phyloP scores from a whole-genome alignment of 2,113 vertebrate genomes.

The Crotalus helleri region DNA sequence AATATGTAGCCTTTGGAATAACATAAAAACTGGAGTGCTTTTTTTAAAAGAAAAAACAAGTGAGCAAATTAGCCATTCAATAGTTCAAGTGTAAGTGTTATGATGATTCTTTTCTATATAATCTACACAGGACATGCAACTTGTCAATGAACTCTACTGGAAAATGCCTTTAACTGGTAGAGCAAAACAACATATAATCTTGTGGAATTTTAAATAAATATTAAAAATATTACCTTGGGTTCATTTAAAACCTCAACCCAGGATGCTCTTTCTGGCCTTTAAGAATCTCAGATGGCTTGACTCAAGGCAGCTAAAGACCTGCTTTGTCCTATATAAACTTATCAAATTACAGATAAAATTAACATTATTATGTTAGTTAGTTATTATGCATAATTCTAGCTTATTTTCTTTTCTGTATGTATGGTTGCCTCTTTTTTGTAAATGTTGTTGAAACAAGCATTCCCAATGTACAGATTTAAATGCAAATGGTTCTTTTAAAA shows the following conservation, averaged over 20 bases:
- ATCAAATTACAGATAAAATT: neutral
- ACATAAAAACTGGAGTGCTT: neutral
- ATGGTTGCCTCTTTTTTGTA: neutral
- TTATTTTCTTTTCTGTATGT: neutral
- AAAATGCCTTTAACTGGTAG: neutral
- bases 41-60: neutral
- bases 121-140: neutral
- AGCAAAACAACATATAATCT: neutral
- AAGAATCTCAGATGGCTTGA: neutral
- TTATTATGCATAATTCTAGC: neutral
- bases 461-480: neutral
- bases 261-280: neutral
- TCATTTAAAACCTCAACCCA: neutral
- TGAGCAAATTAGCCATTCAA: neutral
- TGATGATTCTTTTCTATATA: neutral
- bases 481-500: neutral
- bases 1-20: neutral
- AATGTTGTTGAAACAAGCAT: neutral
- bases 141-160: neutral
- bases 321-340: neutral
- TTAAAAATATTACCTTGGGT: neutral
- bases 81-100: neutral
- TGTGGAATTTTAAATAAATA: neutral
- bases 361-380: neutral
- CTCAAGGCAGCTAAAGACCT: neutral